Conservation (phyloP, 2,888 invertebrate genomes). For the Griposia aprilina region DNA sequence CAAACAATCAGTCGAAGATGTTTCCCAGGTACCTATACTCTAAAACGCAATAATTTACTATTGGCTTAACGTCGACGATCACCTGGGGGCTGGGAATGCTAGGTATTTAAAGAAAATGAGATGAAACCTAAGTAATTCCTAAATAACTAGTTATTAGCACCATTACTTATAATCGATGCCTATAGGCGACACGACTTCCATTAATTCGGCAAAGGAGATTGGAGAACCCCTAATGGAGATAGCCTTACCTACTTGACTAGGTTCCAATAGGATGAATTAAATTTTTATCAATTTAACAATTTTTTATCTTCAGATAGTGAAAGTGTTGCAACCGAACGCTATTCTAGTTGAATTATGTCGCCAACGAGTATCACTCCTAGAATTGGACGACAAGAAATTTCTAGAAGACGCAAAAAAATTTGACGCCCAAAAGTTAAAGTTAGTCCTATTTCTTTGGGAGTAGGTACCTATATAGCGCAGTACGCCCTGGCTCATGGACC, state of each 20-base stretch:
- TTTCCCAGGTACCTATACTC: conserved; percentile 75
- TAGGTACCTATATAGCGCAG: neutral
- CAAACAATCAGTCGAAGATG: conserved; percentile 87
- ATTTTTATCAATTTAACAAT: too few species aligned
- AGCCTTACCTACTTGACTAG: neutral
- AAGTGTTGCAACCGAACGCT: conserved; percentile 83
- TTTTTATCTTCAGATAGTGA: conserved; percentile 79
- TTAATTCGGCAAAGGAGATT: neutral
- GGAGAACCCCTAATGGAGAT: neutral
- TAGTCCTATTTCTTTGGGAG: conserved; percentile 61
- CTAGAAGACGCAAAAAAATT: conserved; percentile 87
- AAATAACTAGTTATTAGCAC: neutral
- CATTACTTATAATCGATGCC: neutral
- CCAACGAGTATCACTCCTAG: conserved; percentile 85
- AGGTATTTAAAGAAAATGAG: neutral
- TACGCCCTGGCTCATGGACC: neutral
- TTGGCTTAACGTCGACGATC: neutral
- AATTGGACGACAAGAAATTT: conserved; percentile 87
- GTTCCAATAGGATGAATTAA: neutral
- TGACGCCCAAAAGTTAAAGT: conserved; percentile 84
- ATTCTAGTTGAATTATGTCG: conserved; percentile 87
- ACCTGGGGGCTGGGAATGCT: neutral
- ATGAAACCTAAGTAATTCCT: neutral
- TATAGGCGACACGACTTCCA: too few species aligned
- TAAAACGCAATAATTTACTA: neutral